Evolutionary conservation across 2,797 vertebrate species (phyloP), one percentile per base, ranked within the genome.

Genomic region (Eleutherodactylus coqui): DNA sequence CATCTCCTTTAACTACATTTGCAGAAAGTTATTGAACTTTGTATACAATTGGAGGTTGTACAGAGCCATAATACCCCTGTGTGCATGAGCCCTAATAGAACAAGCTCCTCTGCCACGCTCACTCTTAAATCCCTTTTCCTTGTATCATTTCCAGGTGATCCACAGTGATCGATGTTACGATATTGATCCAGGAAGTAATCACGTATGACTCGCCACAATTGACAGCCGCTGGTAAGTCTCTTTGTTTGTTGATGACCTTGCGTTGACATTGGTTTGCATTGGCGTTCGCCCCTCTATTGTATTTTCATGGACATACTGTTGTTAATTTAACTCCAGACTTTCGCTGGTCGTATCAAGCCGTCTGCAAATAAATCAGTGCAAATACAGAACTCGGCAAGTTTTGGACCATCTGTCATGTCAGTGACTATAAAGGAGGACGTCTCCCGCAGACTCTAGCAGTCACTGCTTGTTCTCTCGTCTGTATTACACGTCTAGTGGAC

Each of bases 221-320:
- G 38, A 73, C 41, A n/a, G 5, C 70, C 27, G 70, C 24, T 45
- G 6, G 24, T 45, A 45, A 43, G 16, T 43, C 41, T 45, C 24
- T 16, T 41, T n/a, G 38, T 73, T 27, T 45, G 70, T 27, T 43
- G 38, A 43, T 45, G 5, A 4, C 21, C 70, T 45, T 73, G 21
- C 70, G 8, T 73, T 45, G 24, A 73, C 70, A 73, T 73, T 73
- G 70, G 27, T 73, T 19, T 21, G 9, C 13, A 1, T 41, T 73
- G 38, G 70, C 70, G 17, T 73, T 73, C 11, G 4, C 6, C 14
- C 70, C 38, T 27, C 24, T 16, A 43, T 27, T 73, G 38, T 27
- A 73, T 73, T 70, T 70, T 70, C 38, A 73, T 45, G 41, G 41
- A 45, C 70, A 70, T 70, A n/a, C 41, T 45, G 38, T 43, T n/a